phyloP scores from a whole-genome alignment of 1,140 invertebrate genomes.

The Andrena cerasifolii region DNA sequence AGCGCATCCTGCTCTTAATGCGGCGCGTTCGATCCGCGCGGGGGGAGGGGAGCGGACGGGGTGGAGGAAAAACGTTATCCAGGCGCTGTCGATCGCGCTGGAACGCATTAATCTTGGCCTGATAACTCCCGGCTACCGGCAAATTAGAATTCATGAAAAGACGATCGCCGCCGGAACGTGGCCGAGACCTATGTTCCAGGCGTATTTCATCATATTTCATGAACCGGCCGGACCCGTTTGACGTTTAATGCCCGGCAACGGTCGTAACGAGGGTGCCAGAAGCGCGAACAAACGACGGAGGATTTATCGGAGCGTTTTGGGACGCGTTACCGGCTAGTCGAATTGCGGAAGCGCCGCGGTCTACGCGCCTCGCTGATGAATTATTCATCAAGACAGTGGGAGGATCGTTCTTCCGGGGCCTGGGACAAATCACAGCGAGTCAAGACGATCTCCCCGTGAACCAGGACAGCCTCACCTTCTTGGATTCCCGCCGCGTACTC shows the following conservation, averaged over 20 bases:
- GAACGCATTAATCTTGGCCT: conserved; percentile 31
- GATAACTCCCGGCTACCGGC: conserved; percentile 8
- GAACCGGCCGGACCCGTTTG: neutral
- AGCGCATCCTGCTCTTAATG: conserved; percentile 12
- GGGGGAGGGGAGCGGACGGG: too few relatives aligned
- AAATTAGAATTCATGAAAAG: conserved; percentile 40
- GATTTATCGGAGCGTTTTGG: conserved; percentile 58
- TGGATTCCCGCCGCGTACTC: neutral
- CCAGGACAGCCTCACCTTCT: neutral
- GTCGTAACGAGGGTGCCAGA: neutral
- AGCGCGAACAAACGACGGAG: conserved; percentile 57
- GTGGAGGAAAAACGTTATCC: conserved; percentile 33
- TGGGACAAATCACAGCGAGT: conserved; percentile 52
- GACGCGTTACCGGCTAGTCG: conserved; percentile 46
- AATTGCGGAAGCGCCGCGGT: conserved; percentile 53
- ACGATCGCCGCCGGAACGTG: neutral
- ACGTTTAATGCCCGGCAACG: neutral
- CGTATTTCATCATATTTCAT: neutral
- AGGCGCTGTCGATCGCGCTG: conserved; percentile 4
- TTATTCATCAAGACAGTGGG: conserved; percentile 59
- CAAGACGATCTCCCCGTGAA: conserved; percentile 43
- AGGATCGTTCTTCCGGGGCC: conserved; percentile 46
- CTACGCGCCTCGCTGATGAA: conserved; percentile 56
- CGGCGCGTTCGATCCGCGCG: conserved; percentile 17
- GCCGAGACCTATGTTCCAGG: too few relatives aligned